Conservation (phyloP, 92 coral and sea anemone genomes). For the Phymanthus crucifer region DNA sequence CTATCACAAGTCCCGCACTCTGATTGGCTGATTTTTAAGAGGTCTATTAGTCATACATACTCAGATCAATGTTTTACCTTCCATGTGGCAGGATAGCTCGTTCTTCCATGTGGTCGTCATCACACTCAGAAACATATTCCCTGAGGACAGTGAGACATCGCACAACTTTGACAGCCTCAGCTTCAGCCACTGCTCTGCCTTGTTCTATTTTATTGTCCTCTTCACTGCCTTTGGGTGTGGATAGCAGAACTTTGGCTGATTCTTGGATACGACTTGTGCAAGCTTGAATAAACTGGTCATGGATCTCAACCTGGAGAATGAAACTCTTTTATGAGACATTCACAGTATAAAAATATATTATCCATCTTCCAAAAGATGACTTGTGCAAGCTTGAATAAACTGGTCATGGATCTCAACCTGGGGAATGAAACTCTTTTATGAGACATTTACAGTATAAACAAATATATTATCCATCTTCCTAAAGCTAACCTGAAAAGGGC, state of each 20-base stretch:
- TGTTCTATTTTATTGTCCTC: slow-evolving; percentile 53
- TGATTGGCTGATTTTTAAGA: no score
- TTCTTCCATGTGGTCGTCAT: slow-evolving; percentile 96
- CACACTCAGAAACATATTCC: slow-evolving; percentile 96
- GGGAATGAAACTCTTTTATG: not conserved
- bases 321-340: not conserved
- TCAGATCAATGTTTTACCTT: slow-evolving; percentile 45
- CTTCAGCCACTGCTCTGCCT: slow-evolving; percentile 46
- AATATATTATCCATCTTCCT: no score
- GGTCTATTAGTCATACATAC: not conserved
- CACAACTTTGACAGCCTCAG: slow-evolving; percentile 87
- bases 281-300: slow-evolving; percentile 86
- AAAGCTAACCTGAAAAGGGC: no score
- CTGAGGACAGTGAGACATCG: slow-evolving; percentile 91
- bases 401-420: slow-evolving; percentile 97
- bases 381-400: slow-evolving; percentile 85
- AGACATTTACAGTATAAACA: not conserved
- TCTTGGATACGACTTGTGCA: slow-evolving; percentile 87
- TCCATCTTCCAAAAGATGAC: no score
- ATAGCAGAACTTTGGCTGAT: slow-evolving; percentile 72
- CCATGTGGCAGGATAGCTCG: slow-evolving; percentile 94
- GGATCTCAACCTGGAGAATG: slow-evolving; percentile 80
- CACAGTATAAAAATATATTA: no score
- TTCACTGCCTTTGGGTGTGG: slow-evolving; percentile 55
- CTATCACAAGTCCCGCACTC: no score